These are phyloP conservation scores for Listronotus oregonensis DNA, from an alignment of 1,140 invertebrate genomes.

Conservation along the genomic window DNA sequence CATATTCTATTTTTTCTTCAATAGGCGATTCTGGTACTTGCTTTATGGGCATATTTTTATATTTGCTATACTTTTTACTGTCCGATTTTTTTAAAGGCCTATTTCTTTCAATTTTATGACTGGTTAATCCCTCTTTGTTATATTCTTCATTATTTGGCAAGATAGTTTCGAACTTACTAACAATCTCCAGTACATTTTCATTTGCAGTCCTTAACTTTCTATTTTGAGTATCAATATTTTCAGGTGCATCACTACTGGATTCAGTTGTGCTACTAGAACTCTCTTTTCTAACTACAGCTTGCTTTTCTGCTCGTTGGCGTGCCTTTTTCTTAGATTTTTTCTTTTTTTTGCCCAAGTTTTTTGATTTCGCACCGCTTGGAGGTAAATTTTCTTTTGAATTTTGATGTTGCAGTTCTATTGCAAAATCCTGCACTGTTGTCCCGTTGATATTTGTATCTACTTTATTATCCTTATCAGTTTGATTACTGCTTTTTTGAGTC, in stretches of 20 bases:
- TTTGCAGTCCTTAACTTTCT: neutral
- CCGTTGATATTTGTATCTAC: neutral
- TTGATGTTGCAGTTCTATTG: no score
- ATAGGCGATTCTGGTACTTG: conserved; percentile 22
- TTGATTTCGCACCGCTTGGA: conserved; percentile 24
- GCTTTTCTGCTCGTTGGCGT: conserved; percentile 18
- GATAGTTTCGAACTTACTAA: conserved; percentile 16
- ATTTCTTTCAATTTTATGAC: conserved; percentile 31
- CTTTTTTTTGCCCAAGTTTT: conserved; percentile 27
- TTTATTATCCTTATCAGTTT: neutral
- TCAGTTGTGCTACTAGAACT: conserved; percentile 40
- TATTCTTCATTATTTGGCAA: neutral
- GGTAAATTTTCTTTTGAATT: conserved; percentile 20
- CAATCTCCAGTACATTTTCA: conserved; percentile 13
- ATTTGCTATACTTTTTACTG: conserved; percentile 35
- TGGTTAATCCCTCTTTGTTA: neutral
- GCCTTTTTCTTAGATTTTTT: conserved; percentile 34
- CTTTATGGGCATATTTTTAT: conserved; percentile 31
- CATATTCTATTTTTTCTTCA: conserved; percentile 30
- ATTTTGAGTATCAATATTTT: conserved; percentile 1
- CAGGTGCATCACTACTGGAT: conserved; percentile 40
- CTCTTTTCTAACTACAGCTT: conserved; percentile 16
- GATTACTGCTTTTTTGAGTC: neutral
- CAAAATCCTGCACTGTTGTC: neutral
- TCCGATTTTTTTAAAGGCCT: conserved; percentile 33